Evolutionary conservation across 2,113 vertebrate genomes (phyloP), one percentile per base, ranked within the genome.

Genomic region (Ameiurus melas): DNA sequence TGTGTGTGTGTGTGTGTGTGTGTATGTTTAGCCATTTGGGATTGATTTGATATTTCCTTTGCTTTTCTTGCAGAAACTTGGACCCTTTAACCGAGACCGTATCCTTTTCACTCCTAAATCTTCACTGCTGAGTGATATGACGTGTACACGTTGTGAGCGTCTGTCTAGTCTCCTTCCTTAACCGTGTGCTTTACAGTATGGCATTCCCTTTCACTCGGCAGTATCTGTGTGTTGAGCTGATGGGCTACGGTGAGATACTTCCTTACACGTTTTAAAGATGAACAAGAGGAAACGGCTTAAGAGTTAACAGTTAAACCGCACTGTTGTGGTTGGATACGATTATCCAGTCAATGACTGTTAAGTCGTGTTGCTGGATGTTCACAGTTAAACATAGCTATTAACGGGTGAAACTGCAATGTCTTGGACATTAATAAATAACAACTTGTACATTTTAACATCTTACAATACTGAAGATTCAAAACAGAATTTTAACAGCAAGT

Each of bases 131-230:
- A 2, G 16, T 9, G 53, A 6, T 8, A 5, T n/a, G 17, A 13
- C n/a, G 53, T 19, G 20, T 39, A 12, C 43, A 20, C 55, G 64
- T 14, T 7, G 60, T 73, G 78, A n/a, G 8, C 43, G 0, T 71
- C 13, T 39, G 20, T 27, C 9, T 20, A 19, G 57, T 84, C 43
- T 84, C 68, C 27, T n/a, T 88, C 91, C 83, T 93, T 93, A 75
- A 94, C 92, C 0, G 25, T 80, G 22, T 83, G 2, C 19, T 83
- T 57, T 88, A 64, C 90, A 98, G 98, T 99, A 99, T 93, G 98
- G 98, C 62, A 99, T 98, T 88, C 98, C 98, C 0, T 99, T 99
- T 90, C 99, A 99, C 90, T 93, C 98, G n/a, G 51, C 98, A 99
- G 95, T 99, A 99, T 91, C 94, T 99, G 6, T 97, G 98, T 5